phyloP scores from a whole-genome alignment of 2,113 vertebrate species.

The Argyrosomus japonicus region DNA sequence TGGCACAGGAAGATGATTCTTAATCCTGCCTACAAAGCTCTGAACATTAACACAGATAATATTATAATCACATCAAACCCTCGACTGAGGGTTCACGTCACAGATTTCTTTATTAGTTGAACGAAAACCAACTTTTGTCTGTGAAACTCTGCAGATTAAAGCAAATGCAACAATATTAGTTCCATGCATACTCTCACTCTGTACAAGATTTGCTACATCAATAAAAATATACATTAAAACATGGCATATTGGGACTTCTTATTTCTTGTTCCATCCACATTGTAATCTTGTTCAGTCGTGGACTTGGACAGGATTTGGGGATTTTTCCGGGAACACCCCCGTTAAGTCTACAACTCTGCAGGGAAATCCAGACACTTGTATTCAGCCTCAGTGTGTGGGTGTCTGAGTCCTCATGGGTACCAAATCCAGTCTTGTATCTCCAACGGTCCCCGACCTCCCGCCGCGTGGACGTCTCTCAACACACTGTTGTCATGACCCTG shows the following conservation, averaged over 20 bases:
- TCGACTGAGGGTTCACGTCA: no score
- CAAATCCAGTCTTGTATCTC: slow-evolving; percentile 27
- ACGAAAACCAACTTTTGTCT: background rate
- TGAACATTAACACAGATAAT: background rate
- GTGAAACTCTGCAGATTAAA: background rate
- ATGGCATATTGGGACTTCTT: background rate
- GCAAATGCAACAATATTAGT: background rate
- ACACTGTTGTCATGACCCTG: slow-evolving; percentile 18
- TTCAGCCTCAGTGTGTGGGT: background rate
- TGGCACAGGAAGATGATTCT: no score
- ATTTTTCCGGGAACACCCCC: background rate
- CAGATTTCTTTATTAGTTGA: no score
- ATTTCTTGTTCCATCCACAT: background rate
- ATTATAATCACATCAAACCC: background rate
- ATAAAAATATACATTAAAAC: background rate
- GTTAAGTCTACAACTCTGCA: background rate
- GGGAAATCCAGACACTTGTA: background rate
- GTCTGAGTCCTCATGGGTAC: background rate
- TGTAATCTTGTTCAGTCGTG: no score
- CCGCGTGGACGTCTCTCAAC: background rate
- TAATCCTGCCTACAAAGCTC: no score
- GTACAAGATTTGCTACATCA: background rate
- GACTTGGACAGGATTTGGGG: background rate
- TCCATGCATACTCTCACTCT: background rate
- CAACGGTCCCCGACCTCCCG: slow-evolving; percentile 14